Conservation (phyloP, 2,797 vertebrate genomes). For the Xyrichtys novacula region DNA sequence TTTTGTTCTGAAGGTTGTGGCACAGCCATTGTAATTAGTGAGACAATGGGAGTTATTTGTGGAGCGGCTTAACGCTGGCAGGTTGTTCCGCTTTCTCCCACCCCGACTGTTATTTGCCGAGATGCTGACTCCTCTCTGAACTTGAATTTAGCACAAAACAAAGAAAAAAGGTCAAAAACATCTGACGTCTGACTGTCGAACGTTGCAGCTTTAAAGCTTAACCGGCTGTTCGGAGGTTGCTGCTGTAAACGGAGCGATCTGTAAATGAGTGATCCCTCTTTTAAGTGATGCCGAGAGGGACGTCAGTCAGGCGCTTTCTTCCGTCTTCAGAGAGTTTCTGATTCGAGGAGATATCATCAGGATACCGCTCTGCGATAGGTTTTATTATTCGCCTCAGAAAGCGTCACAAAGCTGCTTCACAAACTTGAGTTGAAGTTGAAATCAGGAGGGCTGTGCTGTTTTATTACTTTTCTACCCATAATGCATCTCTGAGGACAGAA, state of each 20-base stretch:
- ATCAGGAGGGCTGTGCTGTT: slow-evolving; percentile 24
- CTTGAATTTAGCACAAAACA: slow-evolving; percentile 31
- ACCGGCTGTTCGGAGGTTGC: not conserved
- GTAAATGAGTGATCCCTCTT: slow-evolving; percentile 24
- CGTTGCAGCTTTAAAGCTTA: slow-evolving; percentile 26
- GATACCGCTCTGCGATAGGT: slow-evolving; percentile 38
- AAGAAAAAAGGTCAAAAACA: slow-evolving; percentile 34
- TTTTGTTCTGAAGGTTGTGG: slow-evolving; percentile 31
- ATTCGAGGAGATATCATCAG: slow-evolving; percentile 67
- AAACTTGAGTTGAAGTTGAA: slow-evolving; percentile 27
- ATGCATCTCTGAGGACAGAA: slow-evolving; percentile 24
- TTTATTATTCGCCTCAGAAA: slow-evolving; percentile 64
- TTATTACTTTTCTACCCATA: slow-evolving; percentile 9
- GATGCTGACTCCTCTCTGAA: slow-evolving; percentile 11
- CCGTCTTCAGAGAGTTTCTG: slow-evolving; percentile 57
- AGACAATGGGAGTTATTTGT: slow-evolving; percentile 46
- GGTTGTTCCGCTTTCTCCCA: slow-evolving; percentile 23
- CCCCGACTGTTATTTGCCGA: slow-evolving; percentile 26
- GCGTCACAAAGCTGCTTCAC: slow-evolving; percentile 43
- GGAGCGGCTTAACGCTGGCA: not conserved
- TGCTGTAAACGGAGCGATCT: slow-evolving; percentile 15
- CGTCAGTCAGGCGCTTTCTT: slow-evolving; percentile 24
- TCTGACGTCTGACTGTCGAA: slow-evolving; percentile 1
- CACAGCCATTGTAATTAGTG: slow-evolving; percentile 35
- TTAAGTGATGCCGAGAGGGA: slow-evolving; percentile 10